Conservation (phyloP, 2,797 vertebrate species). For the Etheostoma nigrum region DNA sequence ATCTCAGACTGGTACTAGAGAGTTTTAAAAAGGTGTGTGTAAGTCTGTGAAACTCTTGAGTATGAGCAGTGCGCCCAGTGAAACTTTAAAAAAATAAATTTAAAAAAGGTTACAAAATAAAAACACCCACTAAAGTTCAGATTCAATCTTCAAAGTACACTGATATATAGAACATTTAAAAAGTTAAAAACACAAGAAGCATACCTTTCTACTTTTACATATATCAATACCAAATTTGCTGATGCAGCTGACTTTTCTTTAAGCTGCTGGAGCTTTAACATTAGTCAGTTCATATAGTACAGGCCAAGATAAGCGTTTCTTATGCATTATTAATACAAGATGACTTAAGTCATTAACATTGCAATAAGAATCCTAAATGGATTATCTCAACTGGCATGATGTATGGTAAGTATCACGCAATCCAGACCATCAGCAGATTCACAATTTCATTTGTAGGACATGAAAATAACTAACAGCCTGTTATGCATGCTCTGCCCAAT, state of each 20-base stretch:
- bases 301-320: not conserved
- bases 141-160: not conserved
- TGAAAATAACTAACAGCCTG: too few relatives aligned
- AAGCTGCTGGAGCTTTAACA: not conserved
- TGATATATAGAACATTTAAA: not conserved
- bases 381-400: too few relatives aligned
- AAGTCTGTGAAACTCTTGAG: not conserved
- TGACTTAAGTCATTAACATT: not conserved
- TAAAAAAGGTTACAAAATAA: not conserved
- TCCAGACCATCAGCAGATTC: too few relatives aligned
- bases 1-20: not conserved
- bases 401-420: too few relatives aligned
- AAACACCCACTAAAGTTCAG: not conserved
- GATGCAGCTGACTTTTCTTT: not conserved
- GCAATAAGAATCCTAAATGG: not conserved
- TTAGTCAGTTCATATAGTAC: not conserved
- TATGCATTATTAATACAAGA: slow-evolving; percentile 23
- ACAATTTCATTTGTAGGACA: too few relatives aligned
- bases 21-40: not conserved
- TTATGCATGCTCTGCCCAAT: too few relatives aligned
- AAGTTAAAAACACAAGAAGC: not conserved
- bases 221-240: slow-evolving; percentile 3
- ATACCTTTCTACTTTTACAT: not conserved
- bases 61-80: not conserved
- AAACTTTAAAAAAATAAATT: not conserved